phyloP scores from a whole-genome alignment of 2,113 vertebrate genomes.

The Syngnathoides biaculeatus region DNA sequence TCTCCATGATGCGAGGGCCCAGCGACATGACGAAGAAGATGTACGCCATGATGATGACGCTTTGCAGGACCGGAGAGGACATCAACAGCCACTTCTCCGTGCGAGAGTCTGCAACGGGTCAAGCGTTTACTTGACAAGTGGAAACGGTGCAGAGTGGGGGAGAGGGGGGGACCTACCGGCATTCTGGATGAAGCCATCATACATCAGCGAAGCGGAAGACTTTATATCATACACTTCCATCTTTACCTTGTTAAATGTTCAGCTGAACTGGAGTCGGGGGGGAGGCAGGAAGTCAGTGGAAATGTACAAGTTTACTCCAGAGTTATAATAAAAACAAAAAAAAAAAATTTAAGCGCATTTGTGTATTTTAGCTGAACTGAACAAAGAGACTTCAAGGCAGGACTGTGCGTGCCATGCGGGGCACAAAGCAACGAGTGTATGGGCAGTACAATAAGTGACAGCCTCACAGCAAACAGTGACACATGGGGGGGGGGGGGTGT shows the following conservation, averaged over 20 bases:
- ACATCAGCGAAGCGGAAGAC: slow-evolving; percentile 79
- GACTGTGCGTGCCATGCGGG: neutral
- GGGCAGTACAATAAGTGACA: slow-evolving; percentile 47
- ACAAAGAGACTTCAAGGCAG: neutral
- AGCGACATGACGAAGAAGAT: slow-evolving; percentile 88
- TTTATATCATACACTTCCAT: slow-evolving; percentile 85
- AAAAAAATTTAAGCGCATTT: too few species aligned
- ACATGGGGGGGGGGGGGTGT: too few species aligned
- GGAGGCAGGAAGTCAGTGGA: neutral
- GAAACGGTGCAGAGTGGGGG: neutral
- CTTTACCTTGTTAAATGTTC: slow-evolving; percentile 39
- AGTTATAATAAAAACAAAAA: neutral
- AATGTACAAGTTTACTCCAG: neutral
- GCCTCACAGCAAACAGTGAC: neutral
- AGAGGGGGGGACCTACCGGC: slow-evolving; percentile 77
- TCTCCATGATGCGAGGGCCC: slow-evolving; percentile 94
- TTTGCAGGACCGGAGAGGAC: slow-evolving; percentile 88
- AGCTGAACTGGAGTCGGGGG: slow-evolving; percentile 25
- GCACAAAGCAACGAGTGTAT: slow-evolving; percentile 55
- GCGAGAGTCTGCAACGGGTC: slow-evolving; percentile 78
- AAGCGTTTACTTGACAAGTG: neutral
- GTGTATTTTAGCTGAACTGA: neutral
- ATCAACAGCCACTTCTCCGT: slow-evolving; percentile 86
- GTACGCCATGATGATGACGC: slow-evolving; percentile 81
- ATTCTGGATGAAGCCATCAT: slow-evolving; percentile 86